These are phyloP conservation scores for Heliconius ethilla DNA, from an alignment of 2,888 invertebrate species.

Conservation along the genomic window DNA sequence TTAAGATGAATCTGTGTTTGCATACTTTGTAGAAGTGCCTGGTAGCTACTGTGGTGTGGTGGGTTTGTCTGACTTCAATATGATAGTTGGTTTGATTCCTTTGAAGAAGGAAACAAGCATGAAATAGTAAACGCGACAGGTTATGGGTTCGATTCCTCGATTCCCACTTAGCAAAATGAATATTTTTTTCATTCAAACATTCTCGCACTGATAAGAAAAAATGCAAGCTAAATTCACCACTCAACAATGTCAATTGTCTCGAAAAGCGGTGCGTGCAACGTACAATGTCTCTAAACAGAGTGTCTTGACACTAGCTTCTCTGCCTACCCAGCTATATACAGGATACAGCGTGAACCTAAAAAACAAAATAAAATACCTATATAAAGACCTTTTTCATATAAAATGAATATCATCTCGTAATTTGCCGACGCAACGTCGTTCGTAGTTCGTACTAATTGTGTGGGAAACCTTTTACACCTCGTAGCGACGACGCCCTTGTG, in stretches of 20 bases:
- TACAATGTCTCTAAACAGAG: background rate
- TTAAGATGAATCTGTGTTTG: constrained; percentile 1
- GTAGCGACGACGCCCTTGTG: background rate
- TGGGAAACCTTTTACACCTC: background rate
- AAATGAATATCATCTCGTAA: background rate
- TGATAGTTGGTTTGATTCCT: no score
- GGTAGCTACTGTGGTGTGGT: background rate
- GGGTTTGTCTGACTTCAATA: no score
- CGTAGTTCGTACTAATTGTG: background rate
- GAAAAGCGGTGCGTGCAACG: no score
- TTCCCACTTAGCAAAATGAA: background rate
- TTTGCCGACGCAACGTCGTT: background rate
- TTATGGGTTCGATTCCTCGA: background rate
- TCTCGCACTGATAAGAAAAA: background rate
- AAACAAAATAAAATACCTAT: background rate
- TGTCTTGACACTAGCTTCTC: background rate
- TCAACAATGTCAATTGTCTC: background rate
- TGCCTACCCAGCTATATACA: background rate
- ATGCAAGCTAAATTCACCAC: background rate
- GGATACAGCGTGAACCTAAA: background rate
- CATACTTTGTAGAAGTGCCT: background rate
- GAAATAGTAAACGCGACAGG: background rate
- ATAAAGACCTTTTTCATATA: background rate
- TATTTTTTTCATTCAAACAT: background rate
- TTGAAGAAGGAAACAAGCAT: no score